phyloP scores from a whole-genome alignment of 2,113 vertebrate genomes.

The Coryphaenoides rupestris region DNA sequence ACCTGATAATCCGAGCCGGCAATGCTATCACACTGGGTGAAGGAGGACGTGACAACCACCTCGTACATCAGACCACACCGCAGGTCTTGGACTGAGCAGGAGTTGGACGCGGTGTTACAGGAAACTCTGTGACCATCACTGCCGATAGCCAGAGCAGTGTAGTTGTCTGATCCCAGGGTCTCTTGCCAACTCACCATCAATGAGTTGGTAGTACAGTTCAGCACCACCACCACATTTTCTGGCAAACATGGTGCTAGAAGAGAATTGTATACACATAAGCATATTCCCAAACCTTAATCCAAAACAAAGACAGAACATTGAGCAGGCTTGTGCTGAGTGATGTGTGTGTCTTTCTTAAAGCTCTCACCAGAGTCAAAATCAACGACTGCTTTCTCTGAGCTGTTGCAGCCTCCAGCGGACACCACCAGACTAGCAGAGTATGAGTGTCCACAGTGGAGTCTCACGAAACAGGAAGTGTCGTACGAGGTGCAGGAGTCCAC shows the following conservation, averaged over 20 bases:
- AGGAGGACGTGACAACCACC: conserved; percentile 54
- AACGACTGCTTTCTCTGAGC: conserved; percentile 38
- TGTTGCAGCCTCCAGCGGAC: conserved; percentile 59
- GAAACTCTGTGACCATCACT: conserved; percentile 38
- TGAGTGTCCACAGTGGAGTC: conserved; percentile 48
- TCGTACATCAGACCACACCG: conserved; percentile 52
- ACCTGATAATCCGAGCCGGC: conserved; percentile 56
- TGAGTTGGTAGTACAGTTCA: conserved; percentile 51
- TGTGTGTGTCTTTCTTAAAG: neutral
- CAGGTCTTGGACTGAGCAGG: conserved; percentile 52
- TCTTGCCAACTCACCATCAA: conserved; percentile 56
- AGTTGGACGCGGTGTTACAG: conserved; percentile 51
- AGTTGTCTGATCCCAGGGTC: conserved; percentile 34
- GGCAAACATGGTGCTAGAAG: conserved; percentile 56
- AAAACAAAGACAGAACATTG: too few species aligned
- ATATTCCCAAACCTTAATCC: too few species aligned
- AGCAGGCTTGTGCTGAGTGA: neutral
- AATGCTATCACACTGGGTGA: conserved; percentile 38
- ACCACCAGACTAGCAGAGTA: conserved; percentile 63
- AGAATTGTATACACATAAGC: neutral
- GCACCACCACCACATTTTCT: conserved; percentile 39
- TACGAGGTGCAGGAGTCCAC: conserved; percentile 51
- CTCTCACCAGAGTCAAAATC: conserved; percentile 55
- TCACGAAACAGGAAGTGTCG: conserved; percentile 46
- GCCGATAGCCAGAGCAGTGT: conserved; percentile 60